Evolutionary conservation across 2,888 invertebrate genomes (phyloP).

Genomic region (Nebria salina): DNA sequence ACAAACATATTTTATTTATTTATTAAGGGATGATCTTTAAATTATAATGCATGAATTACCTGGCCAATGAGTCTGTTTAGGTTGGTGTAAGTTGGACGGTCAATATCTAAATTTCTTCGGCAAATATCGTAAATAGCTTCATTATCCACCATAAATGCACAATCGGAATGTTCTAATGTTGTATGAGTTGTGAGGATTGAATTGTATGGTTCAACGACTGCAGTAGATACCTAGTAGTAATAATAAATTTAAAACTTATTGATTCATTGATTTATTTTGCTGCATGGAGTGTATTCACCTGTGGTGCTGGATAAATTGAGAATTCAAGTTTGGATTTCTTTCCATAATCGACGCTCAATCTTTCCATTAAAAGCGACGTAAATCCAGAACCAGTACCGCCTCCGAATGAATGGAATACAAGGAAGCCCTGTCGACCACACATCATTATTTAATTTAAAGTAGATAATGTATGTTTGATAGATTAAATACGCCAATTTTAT

Average conservation of each 20-base stretch:
- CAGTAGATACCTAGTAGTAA: slow-evolving; percentile 75
- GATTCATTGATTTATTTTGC: slow-evolving; percentile 16
- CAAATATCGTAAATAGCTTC: slow-evolving; percentile 90
- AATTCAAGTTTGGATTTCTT: slow-evolving; percentile 95
- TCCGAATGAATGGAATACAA: slow-evolving; percentile 93
- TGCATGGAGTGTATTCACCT: slow-evolving; percentile 66
- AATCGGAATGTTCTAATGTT: slow-evolving; percentile 86
- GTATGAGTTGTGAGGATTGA: slow-evolving; percentile 93
- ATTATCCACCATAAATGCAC: slow-evolving; percentile 94
- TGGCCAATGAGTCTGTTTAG: slow-evolving; percentile 86
- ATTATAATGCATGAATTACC: slow-evolving; percentile 56
- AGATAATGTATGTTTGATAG: no score
- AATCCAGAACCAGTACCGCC: slow-evolving; percentile 94
- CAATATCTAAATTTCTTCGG: slow-evolving; percentile 85
- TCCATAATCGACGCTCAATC: slow-evolving; percentile 90
- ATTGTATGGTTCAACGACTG: slow-evolving; percentile 90
- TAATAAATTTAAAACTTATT: background rate
- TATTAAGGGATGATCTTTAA: no score
- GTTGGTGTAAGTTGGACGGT: slow-evolving; percentile 86
- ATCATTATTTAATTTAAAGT: background rate
- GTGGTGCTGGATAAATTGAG: slow-evolving; percentile 94
- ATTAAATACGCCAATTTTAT: no score
- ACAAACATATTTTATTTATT: no score
- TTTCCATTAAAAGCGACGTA: slow-evolving; percentile 91
- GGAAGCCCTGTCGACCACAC: slow-evolving; percentile 74